Evolutionary conservation across 2,888 invertebrate genomes (phyloP), one percentile per base, ranked within the genome.

Genomic region (Pseudococcus jackbeardsleyi): DNA sequence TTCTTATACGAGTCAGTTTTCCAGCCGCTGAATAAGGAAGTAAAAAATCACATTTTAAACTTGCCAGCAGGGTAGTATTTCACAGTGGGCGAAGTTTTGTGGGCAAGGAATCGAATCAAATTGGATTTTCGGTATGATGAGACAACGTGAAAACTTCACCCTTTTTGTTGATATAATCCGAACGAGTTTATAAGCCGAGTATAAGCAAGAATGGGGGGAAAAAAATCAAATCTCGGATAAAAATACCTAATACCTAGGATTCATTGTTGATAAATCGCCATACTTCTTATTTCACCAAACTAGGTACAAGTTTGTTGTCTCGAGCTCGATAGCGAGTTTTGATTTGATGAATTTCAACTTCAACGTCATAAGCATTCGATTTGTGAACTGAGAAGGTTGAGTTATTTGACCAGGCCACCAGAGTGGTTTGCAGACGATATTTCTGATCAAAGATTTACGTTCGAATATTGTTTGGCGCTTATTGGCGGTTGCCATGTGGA

Each of bases 201-300:
- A 7, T 15, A 50, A 17, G 5, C 17, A 17, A 11, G 19, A 19
- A n/a, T 1, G 11, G 6, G 7, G 11, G 6, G 7, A 19, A 59
- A 59, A 59, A 59, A 59, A 59, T 59, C 59, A 19, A n/a, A 59
- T 59, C 59, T 59, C 59, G 59, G 19, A 59, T 19, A 59, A 59
- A 19, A 59, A 59, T 59, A n/a, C n/a, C n/a, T n/a, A 59, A 59
- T 59, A 19, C 59, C 26, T 33, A 33, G n/a, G n/a, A n/a, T 3
- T 33, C 26, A 33, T 59, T 19, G 59, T 19, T 59, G 59, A 59
- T 59, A 59, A 59, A 59, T 19, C 19, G 59, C 19, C 59, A 59
- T 59, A 33, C 19, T 59, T 9, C 9, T 59, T 7, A 11, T 19
- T 19, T 59, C 59, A 4, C 19, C 59, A 11, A 0, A 15, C 50